Evolutionary conservation across 2,113 vertebrate genomes (phyloP), one percentile per base, ranked within the genome.

Genomic region (Agelaius tricolor): DNA sequence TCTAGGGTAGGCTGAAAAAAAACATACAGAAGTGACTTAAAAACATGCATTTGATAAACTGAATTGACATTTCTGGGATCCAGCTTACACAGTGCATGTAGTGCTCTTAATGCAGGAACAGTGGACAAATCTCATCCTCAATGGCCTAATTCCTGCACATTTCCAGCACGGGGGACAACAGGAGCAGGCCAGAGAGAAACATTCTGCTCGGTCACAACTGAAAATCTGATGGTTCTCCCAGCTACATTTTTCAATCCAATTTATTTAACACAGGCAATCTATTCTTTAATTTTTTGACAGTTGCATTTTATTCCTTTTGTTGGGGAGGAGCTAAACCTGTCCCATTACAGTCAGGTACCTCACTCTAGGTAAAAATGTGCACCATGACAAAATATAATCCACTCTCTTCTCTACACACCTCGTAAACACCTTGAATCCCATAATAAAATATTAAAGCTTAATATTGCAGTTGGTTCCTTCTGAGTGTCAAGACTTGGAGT

Each of bases 381-480:
- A 58, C 33, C 73, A 69, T 91, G 91, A 93, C 83, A 91, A 94
- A 95, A 93, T 41, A 47, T 28, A 79, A 82, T 85, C 88, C 79
- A 84, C 51, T 83, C 51, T 83, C 71, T 91, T 84, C 77, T 46
- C 52, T 57, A 63, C 61, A 46, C 23, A 71, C n/a, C 90, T 88
- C 2, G 10, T 94, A 96, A 94, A 95, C 91, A 94, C 88, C 86
- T 94, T 80, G 84, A 89, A 68, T 87, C 58, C 93, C 71, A 87
- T 90, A 57, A 95, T 95, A 71, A 96, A 94, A 96, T 93, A 97
- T 94, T 96, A 90, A 96, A 96, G 84, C 24, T 90, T 94, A 94
- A 97, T 81, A 94, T 73, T 95, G 94, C 75, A 87, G 81, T 82
- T 94, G 63, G 86, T 79, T 95, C 84, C 77, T 94, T 95, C 87